Evolutionary conservation across 2,888 invertebrate genomes (phyloP), one percentile per base, ranked within the genome.

Genomic region (Alcis repandata): DNA sequence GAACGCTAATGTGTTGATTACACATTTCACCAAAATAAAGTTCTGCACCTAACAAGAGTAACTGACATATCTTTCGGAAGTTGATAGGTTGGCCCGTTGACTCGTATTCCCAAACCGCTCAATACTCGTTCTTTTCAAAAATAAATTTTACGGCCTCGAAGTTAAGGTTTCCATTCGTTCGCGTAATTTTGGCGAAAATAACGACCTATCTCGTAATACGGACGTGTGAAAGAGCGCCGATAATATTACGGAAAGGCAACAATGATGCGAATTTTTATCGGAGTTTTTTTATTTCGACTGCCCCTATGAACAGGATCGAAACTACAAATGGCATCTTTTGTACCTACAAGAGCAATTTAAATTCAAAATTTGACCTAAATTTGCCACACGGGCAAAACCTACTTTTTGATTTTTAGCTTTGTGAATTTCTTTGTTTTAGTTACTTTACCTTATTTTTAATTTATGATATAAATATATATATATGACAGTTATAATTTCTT

Each of bases 181-280:
- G 38, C 38, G 36, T 2, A 22, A 17, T 56, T 33, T 10, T 20
- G 8, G 22, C 13, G 32, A 56, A 36, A 63, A 43, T 46, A 51
- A 45, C 11, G 40, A 52, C 20, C 17, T 11, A 38, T 48, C 13
- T 60, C 43, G 48, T 56, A 67, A 63, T 48, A 67, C 60, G 48
- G 64, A 51, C 69, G 69, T 69, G 68, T 63, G 69, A 69, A 66
- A 70, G 60, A 67, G 68, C 67, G 68, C 70, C 73, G 46, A 68
- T 71, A 67, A 68, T 69, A 64, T 69, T 64, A 68, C 20, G 59
- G 61, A 59, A 71, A 62, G 45, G 36, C 56, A 70, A 70, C 68
- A 71, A 73, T 70, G 57, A 63, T 45, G 52, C 45, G 36, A 60
- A 63, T 57, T 64, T 59, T 57, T 66, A 60, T 63, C 52, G 59